phyloP scores from a whole-genome alignment of 2,888 invertebrate species.

The Choristoneura rosaceana region DNA sequence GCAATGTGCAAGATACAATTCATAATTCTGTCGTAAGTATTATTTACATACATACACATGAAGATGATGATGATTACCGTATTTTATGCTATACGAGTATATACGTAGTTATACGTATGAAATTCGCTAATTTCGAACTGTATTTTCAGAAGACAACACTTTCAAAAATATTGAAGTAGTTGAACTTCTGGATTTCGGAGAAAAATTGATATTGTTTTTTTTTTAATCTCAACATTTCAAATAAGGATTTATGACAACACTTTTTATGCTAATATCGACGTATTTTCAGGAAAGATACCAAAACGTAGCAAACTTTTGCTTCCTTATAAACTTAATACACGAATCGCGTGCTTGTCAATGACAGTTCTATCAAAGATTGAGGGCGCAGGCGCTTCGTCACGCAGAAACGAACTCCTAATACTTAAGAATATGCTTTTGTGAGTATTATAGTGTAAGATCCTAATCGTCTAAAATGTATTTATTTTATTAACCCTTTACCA shows the following conservation, averaged over 20 bases:
- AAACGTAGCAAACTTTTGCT: slow-evolving; percentile 42
- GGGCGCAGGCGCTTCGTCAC: slow-evolving; percentile 41
- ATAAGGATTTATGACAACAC: not conserved
- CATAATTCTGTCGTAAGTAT: too few relatives aligned
- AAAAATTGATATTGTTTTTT: not conserved
- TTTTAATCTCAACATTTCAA: not conserved
- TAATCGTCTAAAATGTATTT: too few relatives aligned
- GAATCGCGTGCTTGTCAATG: slow-evolving; percentile 56
- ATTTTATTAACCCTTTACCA: too few relatives aligned
- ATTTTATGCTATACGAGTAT: too few relatives aligned
- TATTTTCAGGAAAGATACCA: slow-evolving; percentile 24
- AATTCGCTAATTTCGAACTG: not conserved
- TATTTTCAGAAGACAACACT: too few relatives aligned
- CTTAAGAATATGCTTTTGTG: not conserved
- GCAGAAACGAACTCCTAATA: slow-evolving; percentile 45
- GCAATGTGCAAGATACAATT: too few relatives aligned
- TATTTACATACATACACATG: too few relatives aligned
- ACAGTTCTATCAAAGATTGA: slow-evolving; percentile 45
- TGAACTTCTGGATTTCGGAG: not conserved
- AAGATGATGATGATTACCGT: too few relatives aligned
- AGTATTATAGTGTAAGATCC: not conserved
- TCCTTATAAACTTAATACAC: slow-evolving; percentile 52
- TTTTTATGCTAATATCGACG: slow-evolving; percentile 23
- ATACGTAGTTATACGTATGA: too few relatives aligned
- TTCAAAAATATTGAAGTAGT: not conserved